Base-by-base conservation (phyloP, 2,797 vertebrate species). In the Argya squamiceps region DNA sequence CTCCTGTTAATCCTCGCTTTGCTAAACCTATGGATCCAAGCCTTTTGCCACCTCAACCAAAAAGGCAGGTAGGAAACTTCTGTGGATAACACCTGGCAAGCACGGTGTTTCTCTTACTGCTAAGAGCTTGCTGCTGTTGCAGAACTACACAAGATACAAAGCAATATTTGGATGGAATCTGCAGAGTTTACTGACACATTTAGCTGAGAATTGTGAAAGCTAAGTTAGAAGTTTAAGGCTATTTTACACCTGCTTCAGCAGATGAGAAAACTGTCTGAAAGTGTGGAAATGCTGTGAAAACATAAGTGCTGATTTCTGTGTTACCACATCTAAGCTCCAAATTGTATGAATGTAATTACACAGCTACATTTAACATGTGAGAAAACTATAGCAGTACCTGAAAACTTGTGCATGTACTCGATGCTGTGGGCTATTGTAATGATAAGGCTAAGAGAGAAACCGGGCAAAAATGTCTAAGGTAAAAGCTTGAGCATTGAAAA, bases 41-140 rank as follows among this genome's bases (percentile, higher is more conserved):
- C 88, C 98, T 97, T 93, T 98, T 97, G 27, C 97, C 98, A 95
- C 97, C 98, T 97, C 97, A 98, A 88, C 97, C 98, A 81, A 98
- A 98, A 98, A 98, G 96, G 95, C 99, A 99, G 99, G 99, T 99
- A 99, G 95, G 98, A 93, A 92, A 32, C 96, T 93, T 52, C 17
- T 81, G 19, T 37, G 52, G 58, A 15, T 50, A 37, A n/a, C 27
- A 27, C 15, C 12, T 67, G 68, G 71, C 43, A 86, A 58, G 14
- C 41, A 49, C 32, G 27, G 36, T 30, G 9, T 78, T 80, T 46
- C 43, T 93, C 22, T 27, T 68, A 23, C 30, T 81, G 37, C 41
- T 62, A 16, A 30, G 22, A 82, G 4, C 52, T 71, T 14, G 2
- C 4, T 86, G 46, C 60, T 65, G 1, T 2, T 91, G 46, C 64